Evolutionary conservation across 2,888 invertebrate genomes (phyloP).

Genomic region (Cremastinae sp.): DNA sequence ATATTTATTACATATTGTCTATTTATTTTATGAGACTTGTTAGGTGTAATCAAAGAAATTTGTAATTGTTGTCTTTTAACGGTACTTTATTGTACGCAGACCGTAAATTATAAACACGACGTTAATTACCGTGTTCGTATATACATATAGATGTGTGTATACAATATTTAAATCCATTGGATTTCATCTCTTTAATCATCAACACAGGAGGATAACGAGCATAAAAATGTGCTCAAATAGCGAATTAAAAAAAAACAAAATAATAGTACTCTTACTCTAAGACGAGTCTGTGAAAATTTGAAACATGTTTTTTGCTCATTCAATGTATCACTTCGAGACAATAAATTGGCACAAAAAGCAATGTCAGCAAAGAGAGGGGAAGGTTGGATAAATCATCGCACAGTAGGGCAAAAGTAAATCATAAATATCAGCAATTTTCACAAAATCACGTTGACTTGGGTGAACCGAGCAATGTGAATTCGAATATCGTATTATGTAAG

Average conservation of each 20-base stretch:
- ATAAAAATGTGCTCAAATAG: conserved; percentile 18
- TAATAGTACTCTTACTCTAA: conserved; percentile 18
- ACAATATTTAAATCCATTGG: conserved; percentile 9
- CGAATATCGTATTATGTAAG: neutral
- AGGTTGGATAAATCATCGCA: conserved; percentile 29
- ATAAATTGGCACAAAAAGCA: conserved; percentile 44
- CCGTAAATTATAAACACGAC: conserved; percentile 40
- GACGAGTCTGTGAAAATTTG: conserved; percentile 13
- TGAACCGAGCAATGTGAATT: conserved; percentile 30
- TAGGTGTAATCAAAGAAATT: conserved; percentile 14
- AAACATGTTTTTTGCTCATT: neutral
- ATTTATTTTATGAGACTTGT: neutral
- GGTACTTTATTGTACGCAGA: conserved; percentile 29
- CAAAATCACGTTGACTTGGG: conserved; percentile 42
- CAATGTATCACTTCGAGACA: conserved; percentile 16
- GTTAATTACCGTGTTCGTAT: conserved; percentile 12
- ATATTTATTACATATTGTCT: neutral
- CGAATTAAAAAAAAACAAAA: conserved; percentile 18
- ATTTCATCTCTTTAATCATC: conserved; percentile 2
- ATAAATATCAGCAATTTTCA: conserved; percentile 17
- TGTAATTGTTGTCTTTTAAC: conserved; percentile 18
- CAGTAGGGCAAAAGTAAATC: conserved; percentile 11
- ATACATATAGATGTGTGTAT: too few relatives aligned
- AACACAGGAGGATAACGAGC: conserved; percentile 5
- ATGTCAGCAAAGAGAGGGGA: conserved; percentile 9